Percentiles rank a stretch among this genome's conserved stretches.
phyloP scores from a whole-genome alignment of 2,797 vertebrate species.

The Channa striata region DNA sequence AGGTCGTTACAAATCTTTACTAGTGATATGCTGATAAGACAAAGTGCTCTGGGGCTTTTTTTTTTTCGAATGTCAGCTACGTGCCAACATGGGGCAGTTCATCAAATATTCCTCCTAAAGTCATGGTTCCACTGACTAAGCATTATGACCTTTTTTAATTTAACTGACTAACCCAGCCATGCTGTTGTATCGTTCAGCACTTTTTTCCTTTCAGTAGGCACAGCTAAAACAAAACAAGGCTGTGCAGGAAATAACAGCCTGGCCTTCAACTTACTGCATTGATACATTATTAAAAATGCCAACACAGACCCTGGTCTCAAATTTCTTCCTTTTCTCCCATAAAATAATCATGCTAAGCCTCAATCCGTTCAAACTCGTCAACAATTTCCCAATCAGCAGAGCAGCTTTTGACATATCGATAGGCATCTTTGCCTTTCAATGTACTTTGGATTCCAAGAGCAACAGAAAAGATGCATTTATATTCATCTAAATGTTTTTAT shows the following conservation, averaged over 20 bases:
- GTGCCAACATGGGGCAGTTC: conserved; percentile 58
- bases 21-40: conserved; percentile 40
- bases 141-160: conserved; percentile 65
- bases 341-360: conserved; percentile 39
- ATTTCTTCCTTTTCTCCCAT: conserved; percentile 37
- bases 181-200: conserved; percentile 61
- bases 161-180: conserved; percentile 65
- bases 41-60: conserved; percentile 38
- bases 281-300: conserved; percentile 59
- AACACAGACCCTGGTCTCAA: conserved; percentile 39
- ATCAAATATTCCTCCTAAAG: conserved; percentile 65
- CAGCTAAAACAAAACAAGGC: conserved; percentile 43
- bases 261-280: conserved; percentile 33
- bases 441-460: conserved; percentile 43
- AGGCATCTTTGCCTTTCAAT: conserved; percentile 39
- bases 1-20: conserved; percentile 24
- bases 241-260: conserved; percentile 34
- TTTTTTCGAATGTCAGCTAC: conserved; percentile 63
- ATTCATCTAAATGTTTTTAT: conserved; percentile 52
- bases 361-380: conserved; percentile 41
- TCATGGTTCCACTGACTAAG: conserved; percentile 68
- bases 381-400: conserved; percentile 40
- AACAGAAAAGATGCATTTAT: conserved; percentile 39
- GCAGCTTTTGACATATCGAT: conserved; percentile 9
- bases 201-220: conserved; percentile 50